Evolutionary conservation across 2,797 vertebrate species (phyloP), one percentile per base, ranked within the genome.

Genomic region (Sandelia bainsii): DNA sequence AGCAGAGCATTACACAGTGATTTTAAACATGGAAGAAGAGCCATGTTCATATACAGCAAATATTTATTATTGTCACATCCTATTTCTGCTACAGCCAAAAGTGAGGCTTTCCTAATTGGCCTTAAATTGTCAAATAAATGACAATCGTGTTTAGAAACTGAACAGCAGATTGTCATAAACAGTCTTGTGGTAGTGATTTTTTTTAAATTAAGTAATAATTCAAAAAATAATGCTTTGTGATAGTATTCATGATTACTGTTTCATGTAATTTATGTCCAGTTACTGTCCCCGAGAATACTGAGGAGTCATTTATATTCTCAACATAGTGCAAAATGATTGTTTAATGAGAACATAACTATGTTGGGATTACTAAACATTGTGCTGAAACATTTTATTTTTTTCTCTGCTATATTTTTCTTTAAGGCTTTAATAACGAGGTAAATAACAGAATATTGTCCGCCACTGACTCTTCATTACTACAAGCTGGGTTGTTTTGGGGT

Each of bases 351-450:
- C 51, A 23, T 53, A 59, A 20, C 65, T 58, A 17, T 73, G 34
- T 75, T 62, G 60, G 37, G 77, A 72, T 77, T 76, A 67, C 23
- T 62, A 44, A 17, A 37, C 42, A 61, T 57, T 8, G 3, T 34
- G 25, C 44, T 7, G 75, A 79, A 60, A 72, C 57, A 52, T 72
- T 46, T 69, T 20, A 10, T 49, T 27, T 71, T 46, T 71, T 57
- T 66, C 39, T 71, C 40, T 53, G 48, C 22, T 64, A 9, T 80
- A 16, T 79, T 69, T 75, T 77, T 73, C 54, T 75, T 89, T 89
- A 92, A 92, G 87, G 90, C 88, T 87, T 85, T 63, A 77, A 73
- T 62, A 64, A 58, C 75, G 70, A 87, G 77, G 83, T 84, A 87
- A 86, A 82, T 42, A 67, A 78, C 67, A 80, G 58, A 77, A 62